Base-by-base conservation (phyloP, 2,888 invertebrate genomes). In the Biston stratarius region DNA sequence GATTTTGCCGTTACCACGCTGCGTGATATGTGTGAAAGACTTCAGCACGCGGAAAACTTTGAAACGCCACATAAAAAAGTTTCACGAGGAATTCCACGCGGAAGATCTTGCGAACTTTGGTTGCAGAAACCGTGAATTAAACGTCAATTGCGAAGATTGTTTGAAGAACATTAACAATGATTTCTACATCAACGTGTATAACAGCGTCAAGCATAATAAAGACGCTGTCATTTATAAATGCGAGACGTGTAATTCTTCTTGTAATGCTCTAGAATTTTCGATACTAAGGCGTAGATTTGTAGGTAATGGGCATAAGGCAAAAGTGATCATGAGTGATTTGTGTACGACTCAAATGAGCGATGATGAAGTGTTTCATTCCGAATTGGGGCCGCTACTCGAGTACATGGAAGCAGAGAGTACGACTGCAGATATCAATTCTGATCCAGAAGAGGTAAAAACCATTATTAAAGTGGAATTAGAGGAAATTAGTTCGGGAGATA, bases 341-440 rank as follows among this genome's bases (percentile, higher is more conserved):
- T 92, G 92, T 63, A 91, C 90, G 0, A 75, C 90, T 0, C 88
- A 90, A 56, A 91, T 92, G 90, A 91, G 91, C 47, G 91, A 87
- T 0, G 86, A 84, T 0, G 88, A 88, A 6, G 71, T 71, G 0
- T 73, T 75, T 0, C 77, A 70, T 34, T 74, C 77, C 0, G 74
- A 81, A 0, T 83, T 83, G 10, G 86, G 83, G 0, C 75, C 78
- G 0, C 12, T 83, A 0, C 81, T 83, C 1, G 83, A 86, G 10
- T 71, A 75, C 34, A 77, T 86, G 74, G 84, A 85, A 38, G 83
- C 89, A 0, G 89, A 87, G 12, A 90, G 86, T 40, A 88, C 89
- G 0, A 90, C 87, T 0, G 61, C 51, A 3, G 86, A 82, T 24
- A 61, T 83, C 0, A 83, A 81, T 58, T 1, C 73, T 0, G 87